Evolutionary conservation across 2,888 invertebrate genomes (phyloP), one percentile per base, ranked within the genome.

Genomic region (Agriopis aurantiaria): DNA sequence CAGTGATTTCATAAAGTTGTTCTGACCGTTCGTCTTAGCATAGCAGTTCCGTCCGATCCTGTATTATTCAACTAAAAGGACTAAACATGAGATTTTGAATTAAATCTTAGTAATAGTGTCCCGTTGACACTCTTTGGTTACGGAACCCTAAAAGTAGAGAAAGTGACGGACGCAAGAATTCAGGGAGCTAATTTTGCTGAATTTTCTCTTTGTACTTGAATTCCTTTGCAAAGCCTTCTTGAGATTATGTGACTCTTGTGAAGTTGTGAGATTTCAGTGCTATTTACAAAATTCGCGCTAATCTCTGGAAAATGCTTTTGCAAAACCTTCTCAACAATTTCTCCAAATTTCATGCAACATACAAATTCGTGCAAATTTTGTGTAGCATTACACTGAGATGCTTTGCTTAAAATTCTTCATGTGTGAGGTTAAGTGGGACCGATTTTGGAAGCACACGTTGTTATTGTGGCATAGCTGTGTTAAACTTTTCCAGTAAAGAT

Each of bases 151-250:
- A 23, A 23, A 23, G 17, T 2, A 23, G 17, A 41, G 80, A 58
- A 59, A n/a, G n/a, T n/a, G n/a, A 63, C 74, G 77, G 81, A 51
- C 82, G 82, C 81, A 83, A 82, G 74, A 84, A 81, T 79, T 80
- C 83, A 78, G 71, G 77, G 65, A 76, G 76, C 77, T 81, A 82
- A 85, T 85, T 83, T 79, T 52, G 74, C 75, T 76, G 74, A 79
- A 78, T 81, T 82, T 74, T 74, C 74, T 74, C 74, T 80, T 81
- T 78, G 75, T 78, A 66, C 68, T 76, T 72, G 68, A 75, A 74
- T 80, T 80, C 74, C 66, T 69, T 78, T 77, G 41, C 56, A 64
- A 67, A 65, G 69, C 60, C 53, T 58, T 65, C 62, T 73, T 70
- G 69, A 48, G 23, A 52, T 62, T 62, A 62, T 17, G 61, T 69